Evolutionary conservation across 2,888 invertebrate genomes (phyloP), one percentile per base, ranked within the genome.

Genomic region (Cheilosia vernalis): DNA sequence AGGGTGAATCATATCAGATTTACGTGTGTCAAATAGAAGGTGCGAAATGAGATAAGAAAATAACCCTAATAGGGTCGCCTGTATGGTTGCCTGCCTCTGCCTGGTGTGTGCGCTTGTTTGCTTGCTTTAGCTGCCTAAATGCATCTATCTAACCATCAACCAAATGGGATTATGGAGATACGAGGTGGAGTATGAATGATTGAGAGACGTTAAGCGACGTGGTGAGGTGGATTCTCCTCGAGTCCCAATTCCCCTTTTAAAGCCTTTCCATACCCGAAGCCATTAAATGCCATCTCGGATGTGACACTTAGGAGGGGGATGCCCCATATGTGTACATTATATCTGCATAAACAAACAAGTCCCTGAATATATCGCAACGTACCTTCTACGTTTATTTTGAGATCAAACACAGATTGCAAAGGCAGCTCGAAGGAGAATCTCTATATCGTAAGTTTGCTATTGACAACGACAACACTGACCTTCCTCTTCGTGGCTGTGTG

Each of bases 21-120:
- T 85, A 76, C 80, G 84, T 85, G 70, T 70, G 84, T 76, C 83
- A 79, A 74, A 80, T 76, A 55, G 76, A 76, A 80, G 84, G 80
- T 80, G 84, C 70, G 80, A 85, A 80, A 66, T 55, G 84, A 85
- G 80, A 85, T 85, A 85, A 85, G 80, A 81, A 85, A 80, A 74
- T 51, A 69, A 61, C 79, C 72, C 72, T 78, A 78, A 73, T 74
- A 83, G 78, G 70, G 79, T 64, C 56, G 56, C 21, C 17, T 63
- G 2, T 27, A 2, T 51, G 47, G 17, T 30, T n/a, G 19, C 0
- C 44, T 51, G 37, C 27, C 15, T 33, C 21, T 4, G 49, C 58
- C 5, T 37, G 44, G 53, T 66, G 60, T 51, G 19, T 63, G 42
- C 42, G 42, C 49, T 24, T 61, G 56, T 70, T 51, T 63, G 69